A percentile compares a stretch with the other conserved stretches of the same genome.
Conservation (phyloP, 2,888 invertebrate species). For the Tupiocoris notatus region DNA sequence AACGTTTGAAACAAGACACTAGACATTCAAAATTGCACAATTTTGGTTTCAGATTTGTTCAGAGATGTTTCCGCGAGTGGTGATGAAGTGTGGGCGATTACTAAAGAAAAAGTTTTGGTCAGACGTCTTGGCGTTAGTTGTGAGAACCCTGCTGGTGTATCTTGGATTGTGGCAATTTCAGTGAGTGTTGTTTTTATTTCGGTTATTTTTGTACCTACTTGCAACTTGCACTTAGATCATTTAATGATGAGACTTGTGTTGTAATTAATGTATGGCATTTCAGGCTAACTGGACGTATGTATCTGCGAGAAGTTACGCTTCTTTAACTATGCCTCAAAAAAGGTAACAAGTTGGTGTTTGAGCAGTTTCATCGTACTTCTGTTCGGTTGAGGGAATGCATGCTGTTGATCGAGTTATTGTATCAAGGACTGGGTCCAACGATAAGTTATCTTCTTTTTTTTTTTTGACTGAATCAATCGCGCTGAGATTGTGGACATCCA, state of each 20-base stretch:
- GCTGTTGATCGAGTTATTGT: too few species aligned
- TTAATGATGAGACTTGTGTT: too few species aligned
- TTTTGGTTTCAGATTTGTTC: slow-evolving; percentile 29
- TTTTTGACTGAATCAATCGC: too few species aligned
- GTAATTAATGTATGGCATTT: slow-evolving; percentile 49
- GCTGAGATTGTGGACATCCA: too few species aligned
- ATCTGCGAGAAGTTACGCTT: slow-evolving; percentile 52
- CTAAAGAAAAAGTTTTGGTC: slow-evolving; percentile 67
- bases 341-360: slow-evolving; percentile 1
- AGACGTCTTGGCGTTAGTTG: slow-evolving; percentile 72
- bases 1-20: background rate
- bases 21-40: background rate
- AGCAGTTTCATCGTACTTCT: too few species aligned
- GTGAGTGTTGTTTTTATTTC: too few species aligned
- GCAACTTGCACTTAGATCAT: too few species aligned
- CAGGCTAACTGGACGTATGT: slow-evolving; percentile 61
- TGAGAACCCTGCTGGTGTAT: slow-evolving; percentile 70
- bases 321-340: slow-evolving; percentile 31
- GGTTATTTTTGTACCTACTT: too few species aligned
- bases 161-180: slow-evolving; percentile 72
- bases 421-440: too few species aligned
- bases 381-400: too few species aligned
- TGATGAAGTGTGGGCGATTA: slow-evolving; percentile 74
- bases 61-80: slow-evolving; percentile 68
- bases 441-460: too few species aligned